Conservation (phyloP, 1,140 invertebrate genomes). For the Subanguina moxae region DNA sequence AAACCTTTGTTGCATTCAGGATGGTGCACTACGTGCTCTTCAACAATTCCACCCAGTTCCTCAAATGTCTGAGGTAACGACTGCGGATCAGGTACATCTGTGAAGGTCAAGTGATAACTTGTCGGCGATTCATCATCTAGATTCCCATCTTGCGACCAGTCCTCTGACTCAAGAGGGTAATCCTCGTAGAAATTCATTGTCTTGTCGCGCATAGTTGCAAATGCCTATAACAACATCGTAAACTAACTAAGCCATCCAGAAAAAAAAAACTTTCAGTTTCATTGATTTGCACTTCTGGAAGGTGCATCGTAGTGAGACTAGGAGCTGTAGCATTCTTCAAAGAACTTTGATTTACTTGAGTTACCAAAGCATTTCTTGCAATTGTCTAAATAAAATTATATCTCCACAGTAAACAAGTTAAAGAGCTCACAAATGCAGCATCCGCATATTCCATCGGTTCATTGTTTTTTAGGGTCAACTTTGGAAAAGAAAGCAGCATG, state of each 20-base stretch:
- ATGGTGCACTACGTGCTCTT: background rate
- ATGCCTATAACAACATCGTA: background rate
- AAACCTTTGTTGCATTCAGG: no score
- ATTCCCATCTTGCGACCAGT: background rate
- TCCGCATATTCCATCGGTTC: background rate
- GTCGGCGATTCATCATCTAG: background rate
- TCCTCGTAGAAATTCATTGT: background rate
- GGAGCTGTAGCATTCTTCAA: background rate
- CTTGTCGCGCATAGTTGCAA: background rate
- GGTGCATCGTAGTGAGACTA: background rate
- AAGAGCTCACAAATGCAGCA: background rate
- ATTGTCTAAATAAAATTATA: background rate
- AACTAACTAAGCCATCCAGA: background rate
- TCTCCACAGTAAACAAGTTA: background rate
- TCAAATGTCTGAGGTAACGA: background rate
- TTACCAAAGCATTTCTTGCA: background rate
- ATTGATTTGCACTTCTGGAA: background rate
- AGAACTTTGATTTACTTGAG: background rate
- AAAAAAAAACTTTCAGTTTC: background rate
- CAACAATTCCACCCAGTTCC: background rate
- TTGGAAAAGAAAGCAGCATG: background rate
- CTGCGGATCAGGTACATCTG: background rate
- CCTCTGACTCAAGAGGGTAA: background rate
- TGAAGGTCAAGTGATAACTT: background rate
- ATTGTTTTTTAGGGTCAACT: background rate